These are phyloP conservation scores for Diplosoma virens DNA, from an alignment of 23 tunicate genomes.

Conservation along the genomic window DNA sequence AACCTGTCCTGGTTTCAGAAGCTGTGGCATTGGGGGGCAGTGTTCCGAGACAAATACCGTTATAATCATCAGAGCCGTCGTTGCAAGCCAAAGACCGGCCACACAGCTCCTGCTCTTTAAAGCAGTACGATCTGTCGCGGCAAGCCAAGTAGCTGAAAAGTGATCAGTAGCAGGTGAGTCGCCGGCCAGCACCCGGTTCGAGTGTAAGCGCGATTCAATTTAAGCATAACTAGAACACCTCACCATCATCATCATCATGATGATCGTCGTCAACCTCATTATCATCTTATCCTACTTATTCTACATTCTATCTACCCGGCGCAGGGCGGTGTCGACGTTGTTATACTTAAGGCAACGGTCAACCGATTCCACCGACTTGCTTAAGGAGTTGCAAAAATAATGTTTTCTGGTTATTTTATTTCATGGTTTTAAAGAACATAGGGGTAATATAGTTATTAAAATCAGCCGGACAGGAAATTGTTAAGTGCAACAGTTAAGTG, in stretches of 20 bases:
- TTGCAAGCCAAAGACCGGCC: slow-evolving; percentile 31
- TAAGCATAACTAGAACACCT: not conserved
- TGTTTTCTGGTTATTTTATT: too few relatives aligned
- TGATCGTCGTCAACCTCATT: not conserved
- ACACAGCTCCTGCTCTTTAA: slow-evolving; percentile 34
- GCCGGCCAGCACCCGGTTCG: too few relatives aligned
- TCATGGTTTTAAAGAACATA: too few relatives aligned
- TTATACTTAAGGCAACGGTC: too few relatives aligned
- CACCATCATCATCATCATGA: not conserved
- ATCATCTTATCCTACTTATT: too few relatives aligned
- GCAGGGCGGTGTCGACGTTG: not conserved
- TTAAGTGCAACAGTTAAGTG: too few relatives aligned
- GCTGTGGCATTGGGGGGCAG: not conserved
- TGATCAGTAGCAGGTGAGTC: not conserved
- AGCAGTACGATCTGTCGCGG: slow-evolving; percentile 48
- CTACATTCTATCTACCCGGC: not conserved
- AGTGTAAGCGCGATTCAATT: too few relatives aligned
- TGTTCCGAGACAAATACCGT: slow-evolving; percentile 45
- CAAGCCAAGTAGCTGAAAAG: slow-evolving; percentile 34
- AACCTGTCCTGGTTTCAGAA: not conserved
- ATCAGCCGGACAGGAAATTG: too few relatives aligned
- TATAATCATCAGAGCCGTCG: slow-evolving; percentile 55
- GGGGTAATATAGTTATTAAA: too few relatives aligned
- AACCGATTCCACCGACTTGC: too few relatives aligned
- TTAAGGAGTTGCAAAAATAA: too few relatives aligned